A percentile compares a stretch with the other conserved stretches of the same genome.
phyloP scores from a whole-genome alignment of 2,888 invertebrate genomes.

The Nomada flava region DNA sequence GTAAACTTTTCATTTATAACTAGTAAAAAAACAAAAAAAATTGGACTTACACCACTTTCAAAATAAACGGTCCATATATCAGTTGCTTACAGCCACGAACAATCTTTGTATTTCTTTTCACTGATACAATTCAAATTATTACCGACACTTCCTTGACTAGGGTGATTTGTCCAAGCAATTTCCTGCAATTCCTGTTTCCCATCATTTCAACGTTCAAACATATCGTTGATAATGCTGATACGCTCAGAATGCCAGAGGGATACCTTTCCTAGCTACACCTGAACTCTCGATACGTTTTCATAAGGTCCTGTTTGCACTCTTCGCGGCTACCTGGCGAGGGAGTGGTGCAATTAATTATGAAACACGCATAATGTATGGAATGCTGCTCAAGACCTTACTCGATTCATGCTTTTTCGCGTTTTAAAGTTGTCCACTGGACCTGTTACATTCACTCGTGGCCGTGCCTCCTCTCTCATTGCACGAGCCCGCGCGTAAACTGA shows the following conservation, averaged over 20 bases:
- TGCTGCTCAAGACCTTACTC: conserved; percentile 17
- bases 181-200: background rate
- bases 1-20: too few relatives aligned
- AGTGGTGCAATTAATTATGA: conserved; percentile 58
- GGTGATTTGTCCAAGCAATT: too few relatives aligned
- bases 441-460: background rate
- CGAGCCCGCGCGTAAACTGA: conserved; percentile 12
- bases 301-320: conserved; percentile 1
- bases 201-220: background rate
- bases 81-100: too few relatives aligned
- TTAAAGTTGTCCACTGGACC: background rate
- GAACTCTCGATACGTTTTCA: conserved; percentile 2
- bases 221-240: background rate
- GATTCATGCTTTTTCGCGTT: conserved; percentile 17
- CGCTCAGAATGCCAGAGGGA: conserved; percentile 5
- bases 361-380: conserved; percentile 51
- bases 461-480: background rate
- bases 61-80: too few relatives aligned
- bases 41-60: too few relatives aligned
- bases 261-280: conserved; percentile 1
- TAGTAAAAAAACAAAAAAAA: too few relatives aligned
- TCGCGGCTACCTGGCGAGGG: conserved; percentile 40
- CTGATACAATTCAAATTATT: too few relatives aligned
- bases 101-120: too few relatives aligned
- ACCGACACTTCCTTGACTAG: too few relatives aligned